Evolutionary conservation across 2,113 vertebrate genomes (phyloP).

Genomic region (Nothocercus nigrocapillus): DNA sequence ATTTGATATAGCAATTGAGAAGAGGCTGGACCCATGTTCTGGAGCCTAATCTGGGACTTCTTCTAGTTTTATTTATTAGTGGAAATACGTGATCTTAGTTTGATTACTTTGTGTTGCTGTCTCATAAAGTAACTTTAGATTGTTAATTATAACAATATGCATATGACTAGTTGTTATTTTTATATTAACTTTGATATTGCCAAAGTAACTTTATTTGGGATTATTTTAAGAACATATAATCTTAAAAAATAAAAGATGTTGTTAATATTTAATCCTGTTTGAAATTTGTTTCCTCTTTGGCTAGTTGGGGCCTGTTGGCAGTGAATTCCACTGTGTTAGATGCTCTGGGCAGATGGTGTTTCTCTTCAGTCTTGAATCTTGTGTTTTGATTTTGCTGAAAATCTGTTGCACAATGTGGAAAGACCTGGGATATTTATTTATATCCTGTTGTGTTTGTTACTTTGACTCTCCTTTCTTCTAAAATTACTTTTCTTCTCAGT

Average conservation of each 20-base stretch:
- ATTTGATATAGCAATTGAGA: neutral
- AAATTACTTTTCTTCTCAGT: neutral
- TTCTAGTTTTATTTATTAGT: neutral
- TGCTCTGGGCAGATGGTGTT: neutral
- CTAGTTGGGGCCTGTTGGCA: neutral
- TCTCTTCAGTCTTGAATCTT: neutral
- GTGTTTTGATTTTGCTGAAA: neutral
- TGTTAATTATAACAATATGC: neutral
- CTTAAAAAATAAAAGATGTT: neutral
- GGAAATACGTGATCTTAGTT: neutral
- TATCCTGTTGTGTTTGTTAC: neutral
- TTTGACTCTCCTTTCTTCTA: neutral
- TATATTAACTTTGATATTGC: slow-evolving; percentile 3
- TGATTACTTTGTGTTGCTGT: slow-evolving; percentile 5
- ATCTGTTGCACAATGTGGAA: neutral
- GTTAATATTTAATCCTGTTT: neutral
- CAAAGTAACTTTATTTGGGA: neutral
- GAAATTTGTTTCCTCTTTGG: neutral
- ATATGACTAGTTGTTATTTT: neutral
- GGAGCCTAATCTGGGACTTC: neutral
- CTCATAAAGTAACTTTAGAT: neutral
- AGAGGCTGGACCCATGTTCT: neutral
- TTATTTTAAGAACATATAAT: slow-evolving; percentile 25
- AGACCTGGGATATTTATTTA: neutral
- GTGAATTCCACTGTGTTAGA: neutral